Evolutionary conservation across 2,888 invertebrate species (phyloP), one percentile per base, ranked within the genome.

Genomic region (Oscheius sp.): DNA sequence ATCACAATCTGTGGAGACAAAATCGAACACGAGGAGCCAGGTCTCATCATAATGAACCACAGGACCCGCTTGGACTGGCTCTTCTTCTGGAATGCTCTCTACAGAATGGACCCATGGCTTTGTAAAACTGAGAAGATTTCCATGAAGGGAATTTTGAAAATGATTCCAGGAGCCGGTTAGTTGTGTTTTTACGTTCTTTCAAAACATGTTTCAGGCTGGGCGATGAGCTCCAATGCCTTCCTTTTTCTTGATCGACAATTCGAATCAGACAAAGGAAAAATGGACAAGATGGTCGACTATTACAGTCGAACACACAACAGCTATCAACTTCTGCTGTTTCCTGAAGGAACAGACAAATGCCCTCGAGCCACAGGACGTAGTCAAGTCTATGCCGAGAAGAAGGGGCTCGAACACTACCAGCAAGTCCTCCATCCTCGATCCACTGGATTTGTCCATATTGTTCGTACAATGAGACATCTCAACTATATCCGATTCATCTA

Each of bases 341-440:
- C 95, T 0, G 95, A 95, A 91, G 95, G 95, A 11, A 95, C 95
- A 0, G 94, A 96, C 89, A 91, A 95, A 75, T 94, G 94, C 47
- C 90, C 91, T 35, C 91, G 91, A 29, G 94, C 94, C 68, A 92
- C 92, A 82, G 90, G 89, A 32, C 92, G 92, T 55, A 94, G 94
- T 81, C 92, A 94, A 85, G 91, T 91, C 79, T 95, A 92, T 90
- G 95, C 95, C 0, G 90, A 90, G 29, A 80, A 78, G 73, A 78
- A 78, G 13, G 80, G 79, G 32, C 90, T 94, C 33, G 83, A 90
- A 78, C 90, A 90, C 63, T 95, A 94, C 89, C 91, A 93, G 13
- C 93, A 93, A 87, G 93, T 94, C 1, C 91, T 96, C 2, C 95
- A 96, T 89, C 95, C 96, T 0, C 93, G 94, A 79, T 94, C 94